These are phyloP conservation scores for Sebastes wilsoni DNA, from an alignment of 2,797 vertebrate species.

Conservation along the genomic window DNA sequence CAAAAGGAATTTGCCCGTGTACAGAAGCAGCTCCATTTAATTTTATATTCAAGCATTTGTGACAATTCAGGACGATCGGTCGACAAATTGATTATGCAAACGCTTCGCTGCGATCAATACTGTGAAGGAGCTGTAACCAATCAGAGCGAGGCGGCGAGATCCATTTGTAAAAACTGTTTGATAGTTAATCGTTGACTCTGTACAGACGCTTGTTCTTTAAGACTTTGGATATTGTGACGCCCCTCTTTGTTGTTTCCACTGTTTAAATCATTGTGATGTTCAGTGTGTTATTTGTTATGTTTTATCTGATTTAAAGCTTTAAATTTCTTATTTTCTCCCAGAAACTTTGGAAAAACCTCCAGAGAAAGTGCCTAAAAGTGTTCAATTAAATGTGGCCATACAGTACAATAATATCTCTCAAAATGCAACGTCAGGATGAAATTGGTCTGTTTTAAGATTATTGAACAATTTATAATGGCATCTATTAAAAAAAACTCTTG, in stretches of 20 bases:
- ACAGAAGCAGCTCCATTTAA: slow-evolving; percentile 5
- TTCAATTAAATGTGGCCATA: neutral
- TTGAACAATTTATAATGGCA: too few relatives aligned
- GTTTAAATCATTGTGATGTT: neutral
- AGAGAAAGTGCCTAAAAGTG: slow-evolving; percentile 40
- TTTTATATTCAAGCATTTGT: slow-evolving; percentile 27
- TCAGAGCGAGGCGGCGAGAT: neutral
- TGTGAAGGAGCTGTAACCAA: slow-evolving; percentile 48
- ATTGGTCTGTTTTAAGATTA: too few relatives aligned
- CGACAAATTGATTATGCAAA: slow-evolving; percentile 43
- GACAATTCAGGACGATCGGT: slow-evolving; percentile 34
- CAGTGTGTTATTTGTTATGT: neutral
- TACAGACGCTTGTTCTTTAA: neutral
- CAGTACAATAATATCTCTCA: too few relatives aligned
- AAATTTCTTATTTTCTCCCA: neutral
- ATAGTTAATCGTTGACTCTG: neutral
- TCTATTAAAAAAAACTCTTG: too few relatives aligned
- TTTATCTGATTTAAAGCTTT: neutral
- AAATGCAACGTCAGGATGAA: too few relatives aligned
- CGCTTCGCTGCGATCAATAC: slow-evolving; percentile 25
- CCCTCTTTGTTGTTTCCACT: too few relatives aligned
- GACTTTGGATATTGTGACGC: too few relatives aligned
- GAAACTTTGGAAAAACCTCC: neutral
- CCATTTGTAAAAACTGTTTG: neutral
- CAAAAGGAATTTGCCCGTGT: neutral